A percentile compares a stretch with the other conserved stretches of the same genome.
These are phyloP conservation scores for Heliconius ethilla DNA, from an alignment of 2,888 invertebrate species.

Conservation along the genomic window DNA sequence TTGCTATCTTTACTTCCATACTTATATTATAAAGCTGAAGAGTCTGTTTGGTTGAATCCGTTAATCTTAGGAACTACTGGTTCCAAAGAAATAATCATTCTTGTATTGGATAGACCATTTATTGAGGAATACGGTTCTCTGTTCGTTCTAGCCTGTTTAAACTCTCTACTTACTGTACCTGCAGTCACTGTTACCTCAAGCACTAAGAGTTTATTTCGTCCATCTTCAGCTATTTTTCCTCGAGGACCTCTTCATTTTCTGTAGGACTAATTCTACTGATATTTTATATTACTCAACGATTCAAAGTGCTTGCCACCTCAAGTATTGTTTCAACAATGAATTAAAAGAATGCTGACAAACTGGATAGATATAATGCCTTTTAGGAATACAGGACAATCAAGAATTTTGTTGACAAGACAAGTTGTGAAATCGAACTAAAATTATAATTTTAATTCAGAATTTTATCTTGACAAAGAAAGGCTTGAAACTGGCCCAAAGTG, in stretches of 20 bases:
- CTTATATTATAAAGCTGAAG: not conserved
- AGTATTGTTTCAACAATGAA: constrained; percentile 23
- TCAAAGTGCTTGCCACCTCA: not conserved
- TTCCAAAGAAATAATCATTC: not conserved
- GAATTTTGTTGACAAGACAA: not conserved
- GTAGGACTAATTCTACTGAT: not conserved
- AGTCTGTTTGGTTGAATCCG: not conserved
- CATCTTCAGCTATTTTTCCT: too few relatives aligned
- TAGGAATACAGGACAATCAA: constrained; percentile 1
- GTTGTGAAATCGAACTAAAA: not conserved
- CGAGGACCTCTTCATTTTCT: not conserved
- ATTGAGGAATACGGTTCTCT: not conserved
- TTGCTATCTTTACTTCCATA: not conserved
- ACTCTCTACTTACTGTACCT: too few relatives aligned
- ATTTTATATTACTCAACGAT: not conserved
- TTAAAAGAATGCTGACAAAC: constrained; percentile 39
- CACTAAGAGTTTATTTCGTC: too few relatives aligned
- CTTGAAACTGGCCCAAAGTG: not conserved
- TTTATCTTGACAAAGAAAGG: not conserved
- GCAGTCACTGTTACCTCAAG: too few relatives aligned
- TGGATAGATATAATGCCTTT: constrained; percentile 34
- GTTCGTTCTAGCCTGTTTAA: too few relatives aligned
- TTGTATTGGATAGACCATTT: not conserved
- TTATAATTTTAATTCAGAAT: not conserved
- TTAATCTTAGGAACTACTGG: not conserved